Evolutionary conservation across 2,888 invertebrate genomes (phyloP), one percentile per base, ranked within the genome.

Genomic region (Lomographa bimaculata): DNA sequence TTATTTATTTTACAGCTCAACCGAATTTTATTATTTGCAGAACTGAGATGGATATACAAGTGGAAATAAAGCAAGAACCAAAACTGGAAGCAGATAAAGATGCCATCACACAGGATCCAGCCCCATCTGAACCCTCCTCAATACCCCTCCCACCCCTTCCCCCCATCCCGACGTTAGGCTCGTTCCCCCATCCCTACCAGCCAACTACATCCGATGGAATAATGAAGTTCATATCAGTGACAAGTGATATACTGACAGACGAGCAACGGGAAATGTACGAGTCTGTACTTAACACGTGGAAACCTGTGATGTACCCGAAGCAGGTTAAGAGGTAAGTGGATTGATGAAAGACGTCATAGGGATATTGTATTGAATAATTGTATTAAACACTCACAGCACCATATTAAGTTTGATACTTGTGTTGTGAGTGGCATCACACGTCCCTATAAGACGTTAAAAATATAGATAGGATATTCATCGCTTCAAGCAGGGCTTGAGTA

Each of bases 191-290:
- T 11, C 26, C 5, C 5, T 24, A 3, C 35, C 39, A 36, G 18
- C 32, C 32, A 1, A 25, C 24, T 3, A 42, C 34, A 2, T 37
- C 42, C 0, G 54, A 60, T 4, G 64, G 66, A 1, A 76, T 75
- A 1, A 71, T 78, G 51, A 79, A 79, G 38, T 87, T 79, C 48
- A 76, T 85, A 7, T 81, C 80, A 12, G 83, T 86, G 0, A 83
- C 66, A 11, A 83, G 82, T 18, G 71, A 78, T 0, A 51, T 61
- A 0, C 53, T 87, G 0, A 87, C 86, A 0, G 75, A 79, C 0
- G 86, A 87, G 24, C 87, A 87, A 21, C 41, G 85, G 0, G 72
- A 81, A n/a, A 86, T 87, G 86, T 87, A 87, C 38, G 83, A 87
- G 32, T 83, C 83, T 0, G 84, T 87, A 0, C 71, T 87, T 0